Base-by-base conservation (phyloP, 2,797 vertebrate genomes). In the Tauraco hartlaubi region DNA sequence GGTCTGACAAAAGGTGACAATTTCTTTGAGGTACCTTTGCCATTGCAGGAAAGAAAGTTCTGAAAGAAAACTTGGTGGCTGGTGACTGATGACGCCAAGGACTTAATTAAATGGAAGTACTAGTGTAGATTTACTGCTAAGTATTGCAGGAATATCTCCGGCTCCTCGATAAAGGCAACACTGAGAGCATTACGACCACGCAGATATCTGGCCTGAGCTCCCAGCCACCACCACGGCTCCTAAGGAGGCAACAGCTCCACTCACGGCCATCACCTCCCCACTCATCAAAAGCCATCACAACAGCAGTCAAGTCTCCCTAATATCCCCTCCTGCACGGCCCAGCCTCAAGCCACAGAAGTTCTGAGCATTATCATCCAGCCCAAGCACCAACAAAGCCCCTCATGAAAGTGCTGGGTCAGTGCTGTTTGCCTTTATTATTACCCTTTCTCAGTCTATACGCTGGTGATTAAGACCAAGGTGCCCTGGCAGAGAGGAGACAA, bases 101-200 rank as follows among this genome's bases (percentile, higher is more conserved):
- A 41, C 25, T 43, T 51, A 29, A 59, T 72, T 84, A 72, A 84
- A 72, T 35, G 17, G 12, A 78, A 58, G 44, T 25, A 33, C 37
- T 35, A 18, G 59, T 35, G 58, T 19, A 72, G 51, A 35, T 28
- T 71, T 46, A 33, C 52, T 46, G 58, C 44, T 52, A 39, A 84
- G 19, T 25, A 21, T 29, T 58, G 52, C 44, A 35, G 1, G 6
- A 72, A 33, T 52, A 72, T 46, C 54, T 52, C 66, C 41, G 29
- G 46, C 46, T 72, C 66, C 51, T 48, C 52, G 18, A 6, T 41
- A 35, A 46, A 78, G 46, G 15, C 29, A 84, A 71, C 2, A 1
- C 4, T 2, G n/a, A 64, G 73, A 66, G 33, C 17, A 5, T 31
- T 13, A 46, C 0, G 1, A 41, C 33, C 9, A 6, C 26, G 12